Conservation (phyloP, 2,888 invertebrate genomes). For the Cephus spinipes region DNA sequence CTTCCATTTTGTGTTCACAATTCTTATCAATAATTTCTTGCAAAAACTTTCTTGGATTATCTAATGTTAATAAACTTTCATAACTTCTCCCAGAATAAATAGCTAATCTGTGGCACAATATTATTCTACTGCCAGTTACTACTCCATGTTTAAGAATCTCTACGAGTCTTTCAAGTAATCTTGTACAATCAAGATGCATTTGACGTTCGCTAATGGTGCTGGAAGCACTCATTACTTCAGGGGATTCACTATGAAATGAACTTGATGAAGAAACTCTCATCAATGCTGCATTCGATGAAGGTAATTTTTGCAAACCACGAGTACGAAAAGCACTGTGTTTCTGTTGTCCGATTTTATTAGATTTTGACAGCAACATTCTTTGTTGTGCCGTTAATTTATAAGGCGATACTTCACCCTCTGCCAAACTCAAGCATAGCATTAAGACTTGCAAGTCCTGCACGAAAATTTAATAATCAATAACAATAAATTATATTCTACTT, state of each 20-base stretch:
- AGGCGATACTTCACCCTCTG: constrained; percentile 74
- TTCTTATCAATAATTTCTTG: constrained; percentile 69
- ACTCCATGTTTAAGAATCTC: constrained; percentile 68
- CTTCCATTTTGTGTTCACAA: constrained; percentile 71
- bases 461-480: constrained; percentile 7
- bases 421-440: constrained; percentile 73
- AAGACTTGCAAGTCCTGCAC: constrained; percentile 71
- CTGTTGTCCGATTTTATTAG: constrained; percentile 39
- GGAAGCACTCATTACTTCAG: constrained; percentile 26
- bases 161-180: constrained; percentile 46
- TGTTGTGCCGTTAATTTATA: constrained; percentile 76
- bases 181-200: constrained; percentile 49
- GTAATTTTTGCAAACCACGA: constrained; percentile 45
- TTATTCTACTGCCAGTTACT: constrained; percentile 69
- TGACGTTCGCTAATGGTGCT: constrained; percentile 27
- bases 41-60: constrained; percentile 69
- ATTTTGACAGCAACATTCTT: constrained; percentile 68
- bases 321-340: constrained; percentile 46
- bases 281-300: constrained; percentile 35
- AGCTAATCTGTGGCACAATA: constrained; percentile 71
- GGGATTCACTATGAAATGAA: constrained; percentile 7
- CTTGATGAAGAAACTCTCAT: constrained; percentile 9
- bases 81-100: constrained; percentile 72
- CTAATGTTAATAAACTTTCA: constrained; percentile 68
- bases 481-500: background rate